These are phyloP conservation scores for Corella eumyota DNA, from an alignment of 23 tunicate genomes.

Conservation along the genomic window DNA sequence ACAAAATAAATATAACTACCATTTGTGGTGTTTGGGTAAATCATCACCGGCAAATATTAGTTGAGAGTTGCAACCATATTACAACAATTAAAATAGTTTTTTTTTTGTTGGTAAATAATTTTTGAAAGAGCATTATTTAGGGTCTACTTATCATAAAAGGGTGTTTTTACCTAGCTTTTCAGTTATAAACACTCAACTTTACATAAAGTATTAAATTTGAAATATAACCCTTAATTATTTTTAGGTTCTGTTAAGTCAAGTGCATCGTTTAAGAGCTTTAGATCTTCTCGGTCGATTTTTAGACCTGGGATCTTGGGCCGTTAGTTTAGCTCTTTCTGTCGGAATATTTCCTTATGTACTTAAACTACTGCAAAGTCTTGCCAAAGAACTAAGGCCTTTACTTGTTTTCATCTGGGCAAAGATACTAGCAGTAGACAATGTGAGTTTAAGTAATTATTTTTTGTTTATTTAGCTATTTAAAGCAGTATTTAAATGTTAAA, in stretches of 20 bases:
- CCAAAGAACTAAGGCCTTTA: constrained; percentile 81
- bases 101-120: too few relatives aligned
- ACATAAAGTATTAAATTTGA: too few relatives aligned
- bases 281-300: constrained; percentile 86
- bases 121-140: too few relatives aligned
- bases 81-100: too few relatives aligned
- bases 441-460: constrained; percentile 11
- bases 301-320: constrained; percentile 97
- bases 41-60: too few relatives aligned
- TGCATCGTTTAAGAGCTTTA: constrained; percentile 71
- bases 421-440: constrained; percentile 83
- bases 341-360: constrained; percentile 93
- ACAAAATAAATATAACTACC: too few relatives aligned
- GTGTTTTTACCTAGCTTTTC: too few relatives aligned
- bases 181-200: too few relatives aligned
- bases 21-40: too few relatives aligned
- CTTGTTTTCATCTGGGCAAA: constrained; percentile 95
- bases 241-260: constrained; percentile 91
- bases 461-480: not conserved
- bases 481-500: not conserved
- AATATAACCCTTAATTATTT: too few relatives aligned
- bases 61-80: too few relatives aligned
- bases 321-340: constrained; percentile 78
- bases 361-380: constrained; percentile 75
- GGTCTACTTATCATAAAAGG: too few relatives aligned